Conservation (phyloP, 2,888 invertebrate genomes). For the Pseudococcus jackbeardsleyi region DNA sequence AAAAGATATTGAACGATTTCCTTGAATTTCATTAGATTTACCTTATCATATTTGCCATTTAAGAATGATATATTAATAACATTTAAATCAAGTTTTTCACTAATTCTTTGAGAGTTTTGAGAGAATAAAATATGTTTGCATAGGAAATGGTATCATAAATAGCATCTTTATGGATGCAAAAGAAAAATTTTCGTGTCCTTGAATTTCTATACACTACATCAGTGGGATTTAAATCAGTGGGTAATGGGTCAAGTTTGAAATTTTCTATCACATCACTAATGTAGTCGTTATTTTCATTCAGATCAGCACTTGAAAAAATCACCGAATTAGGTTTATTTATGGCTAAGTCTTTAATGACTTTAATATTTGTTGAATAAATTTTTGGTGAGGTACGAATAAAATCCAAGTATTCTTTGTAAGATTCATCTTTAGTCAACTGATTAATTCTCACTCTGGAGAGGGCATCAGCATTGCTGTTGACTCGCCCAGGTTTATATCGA, state of each 20-base stretch:
- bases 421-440: no score
- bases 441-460: no score
- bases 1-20: no score
- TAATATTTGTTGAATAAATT: no score
- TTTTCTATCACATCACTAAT: neutral
- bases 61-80: no score
- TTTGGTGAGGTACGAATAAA: no score
- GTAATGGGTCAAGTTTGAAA: neutral
- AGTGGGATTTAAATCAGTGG: neutral
- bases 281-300: neutral
- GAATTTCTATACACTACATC: neutral
- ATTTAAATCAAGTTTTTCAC: neutral
- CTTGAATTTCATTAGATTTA: no score
- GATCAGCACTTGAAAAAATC: neutral
- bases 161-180: neutral
- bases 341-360: neutral
- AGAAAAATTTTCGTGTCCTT: neutral
- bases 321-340: neutral
- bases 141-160: neutral
- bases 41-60: no score
- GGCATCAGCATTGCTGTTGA: conserved; percentile 51
- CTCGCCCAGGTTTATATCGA: conserved; percentile 10
- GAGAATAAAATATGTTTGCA: neutral
- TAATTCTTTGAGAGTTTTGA: neutral
- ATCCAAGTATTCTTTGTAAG: no score